phyloP scores from a whole-genome alignment of 2,888 invertebrate genomes.

The Eupsilia transversa region DNA sequence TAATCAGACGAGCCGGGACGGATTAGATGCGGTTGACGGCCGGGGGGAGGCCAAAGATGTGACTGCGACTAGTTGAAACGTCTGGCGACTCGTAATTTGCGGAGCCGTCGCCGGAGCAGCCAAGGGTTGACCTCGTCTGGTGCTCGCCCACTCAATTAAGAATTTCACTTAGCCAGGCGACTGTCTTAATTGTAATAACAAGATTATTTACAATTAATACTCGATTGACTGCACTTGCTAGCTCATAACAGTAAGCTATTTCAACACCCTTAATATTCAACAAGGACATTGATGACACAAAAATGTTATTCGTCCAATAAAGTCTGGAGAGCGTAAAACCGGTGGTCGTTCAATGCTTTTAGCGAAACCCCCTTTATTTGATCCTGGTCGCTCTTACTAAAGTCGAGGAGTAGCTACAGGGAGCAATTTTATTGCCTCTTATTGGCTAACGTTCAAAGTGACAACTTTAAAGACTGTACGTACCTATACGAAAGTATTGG shows the following conservation, averaged over 20 bases:
- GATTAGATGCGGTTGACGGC: slow-evolving; percentile 63
- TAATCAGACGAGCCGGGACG: slow-evolving; percentile 77
- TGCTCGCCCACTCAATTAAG: slow-evolving; percentile 70
- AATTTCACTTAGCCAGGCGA: slow-evolving; percentile 70
- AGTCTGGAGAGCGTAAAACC: slow-evolving; percentile 74
- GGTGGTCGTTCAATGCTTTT: slow-evolving; percentile 71
- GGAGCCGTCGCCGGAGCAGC: slow-evolving; percentile 73
- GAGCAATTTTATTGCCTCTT: slow-evolving; percentile 82
- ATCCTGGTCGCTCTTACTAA: slow-evolving; percentile 74
- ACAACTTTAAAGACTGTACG: slow-evolving; percentile 76
- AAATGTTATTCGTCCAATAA: slow-evolving; percentile 70
- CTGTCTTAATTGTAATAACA: slow-evolving; percentile 65
- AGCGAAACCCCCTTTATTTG: slow-evolving; percentile 79
- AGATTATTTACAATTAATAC: slow-evolving; percentile 44
- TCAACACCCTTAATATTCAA: slow-evolving; percentile 16
- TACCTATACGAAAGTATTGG: slow-evolving; percentile 67
- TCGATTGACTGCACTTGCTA: slow-evolving; percentile 18
- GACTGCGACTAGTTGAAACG: slow-evolving; percentile 80
- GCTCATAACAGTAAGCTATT: background rate
- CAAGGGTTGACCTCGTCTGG: slow-evolving; percentile 79
- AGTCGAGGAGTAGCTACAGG: slow-evolving; percentile 71
- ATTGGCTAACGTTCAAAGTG: slow-evolving; percentile 80
- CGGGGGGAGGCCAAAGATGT: slow-evolving; percentile 63
- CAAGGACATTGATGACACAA: slow-evolving; percentile 42
- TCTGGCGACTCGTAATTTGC: slow-evolving; percentile 84